phyloP scores from a whole-genome alignment of 2,888 invertebrate genomes.

The Agonopterix arenella region DNA sequence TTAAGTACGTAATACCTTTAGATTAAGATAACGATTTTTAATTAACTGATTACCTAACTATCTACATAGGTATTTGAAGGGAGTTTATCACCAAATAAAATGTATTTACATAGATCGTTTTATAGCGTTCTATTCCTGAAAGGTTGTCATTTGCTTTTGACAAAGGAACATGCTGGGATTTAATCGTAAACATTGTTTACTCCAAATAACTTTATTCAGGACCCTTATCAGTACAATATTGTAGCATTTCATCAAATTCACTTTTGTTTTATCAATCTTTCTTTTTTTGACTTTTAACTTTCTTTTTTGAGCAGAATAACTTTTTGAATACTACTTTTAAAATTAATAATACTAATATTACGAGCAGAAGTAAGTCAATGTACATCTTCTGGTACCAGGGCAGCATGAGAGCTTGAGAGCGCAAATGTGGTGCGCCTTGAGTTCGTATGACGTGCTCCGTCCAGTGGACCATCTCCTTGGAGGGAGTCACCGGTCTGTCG shows the following conservation, averaged over 20 bases:
- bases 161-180: too few relatives aligned
- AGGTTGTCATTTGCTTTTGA: too few relatives aligned
- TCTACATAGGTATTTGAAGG: too few relatives aligned
- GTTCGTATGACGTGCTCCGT: slow-evolving; percentile 19
- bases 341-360: neutral
- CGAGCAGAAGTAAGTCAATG: slow-evolving; percentile 9
- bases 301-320: neutral
- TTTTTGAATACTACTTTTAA: neutral
- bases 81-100: too few relatives aligned
- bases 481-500: slow-evolving; percentile 15
- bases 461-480: slow-evolving; percentile 19
- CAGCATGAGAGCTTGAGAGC: slow-evolving; percentile 13
- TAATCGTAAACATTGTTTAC: too few relatives aligned
- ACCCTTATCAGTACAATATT: neutral
- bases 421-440: slow-evolving; percentile 16
- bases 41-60: too few relatives aligned
- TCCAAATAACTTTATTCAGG: too few relatives aligned
- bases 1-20: too few relatives aligned
- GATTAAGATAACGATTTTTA: too few relatives aligned
- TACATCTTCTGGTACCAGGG: slow-evolving; percentile 15
- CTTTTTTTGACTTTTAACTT: neutral
- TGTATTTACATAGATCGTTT: too few relatives aligned
- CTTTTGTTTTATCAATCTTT: neutral
- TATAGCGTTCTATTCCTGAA: too few relatives aligned
- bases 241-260: neutral